These are phyloP conservation scores for Tethea ocularis DNA, from an alignment of 2,888 invertebrate species.

Conservation along the genomic window DNA sequence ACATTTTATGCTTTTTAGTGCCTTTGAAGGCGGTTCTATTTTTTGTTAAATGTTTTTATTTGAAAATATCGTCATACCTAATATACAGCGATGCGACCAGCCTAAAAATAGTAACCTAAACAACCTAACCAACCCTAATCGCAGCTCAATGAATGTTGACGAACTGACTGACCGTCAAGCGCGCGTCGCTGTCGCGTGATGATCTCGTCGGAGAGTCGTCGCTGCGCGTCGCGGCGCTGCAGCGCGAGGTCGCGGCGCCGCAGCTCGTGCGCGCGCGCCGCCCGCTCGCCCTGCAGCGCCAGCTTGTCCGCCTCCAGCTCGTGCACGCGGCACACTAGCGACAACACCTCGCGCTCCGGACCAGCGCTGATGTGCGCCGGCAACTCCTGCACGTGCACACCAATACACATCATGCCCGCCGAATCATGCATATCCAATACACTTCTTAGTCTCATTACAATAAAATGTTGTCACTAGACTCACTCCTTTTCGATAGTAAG, in stretches of 20 bases:
- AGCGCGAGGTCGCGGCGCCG: conserved; percentile 92
- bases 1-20: no score
- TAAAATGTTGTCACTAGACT: no score
- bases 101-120: no score
- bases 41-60: no score
- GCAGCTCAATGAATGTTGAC: not conserved
- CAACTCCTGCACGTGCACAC: conserved; percentile 86
- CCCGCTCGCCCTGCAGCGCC: conserved; percentile 93
- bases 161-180: conserved; percentile 90
- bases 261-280: conserved; percentile 94
- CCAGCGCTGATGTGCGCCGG: conserved; percentile 93
- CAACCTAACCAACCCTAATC: no score
- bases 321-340: conserved; percentile 95
- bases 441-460: no score
- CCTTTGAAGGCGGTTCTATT: no score
- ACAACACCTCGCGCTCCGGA: conserved; percentile 94
- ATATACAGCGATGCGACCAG: no score
- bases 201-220: conserved; percentile 95
- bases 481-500: no score
- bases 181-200: conserved; percentile 93
- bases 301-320: conserved; percentile 97
- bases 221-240: conserved; percentile 91
- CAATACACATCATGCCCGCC: not conserved
- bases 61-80: no score
- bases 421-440: no score